phyloP scores from a whole-genome alignment of 1,140 invertebrate species.

The Dinoponera quadriceps region DNA sequence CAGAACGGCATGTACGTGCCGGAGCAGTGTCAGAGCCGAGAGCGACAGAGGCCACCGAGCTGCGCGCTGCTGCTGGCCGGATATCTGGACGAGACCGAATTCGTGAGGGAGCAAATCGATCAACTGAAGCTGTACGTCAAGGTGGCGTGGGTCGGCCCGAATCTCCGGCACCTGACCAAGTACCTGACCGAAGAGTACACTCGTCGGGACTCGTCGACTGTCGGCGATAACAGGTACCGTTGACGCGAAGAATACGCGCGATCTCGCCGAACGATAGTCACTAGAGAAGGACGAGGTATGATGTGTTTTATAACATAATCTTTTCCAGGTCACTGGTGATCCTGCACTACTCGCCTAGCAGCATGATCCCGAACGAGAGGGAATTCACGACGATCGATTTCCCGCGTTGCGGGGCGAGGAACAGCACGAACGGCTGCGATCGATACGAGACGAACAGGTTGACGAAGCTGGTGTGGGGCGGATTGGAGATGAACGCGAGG shows the following conservation, averaged over 20 bases:
- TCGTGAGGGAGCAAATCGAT: conserved; percentile 87
- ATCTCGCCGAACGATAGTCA: background rate
- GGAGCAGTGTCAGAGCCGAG: conserved; percentile 82
- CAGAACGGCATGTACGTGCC: conserved; percentile 87
- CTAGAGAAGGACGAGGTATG: background rate
- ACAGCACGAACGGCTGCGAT: conserved; percentile 83
- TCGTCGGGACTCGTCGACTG: conserved; percentile 52
- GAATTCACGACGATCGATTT: conserved; percentile 86
- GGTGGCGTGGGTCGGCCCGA: conserved; percentile 88
- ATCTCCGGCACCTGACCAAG: conserved; percentile 85
- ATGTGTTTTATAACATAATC: background rate
- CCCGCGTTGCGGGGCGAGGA: conserved; percentile 85
- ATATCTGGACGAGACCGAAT: conserved; percentile 84
- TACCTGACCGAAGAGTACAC: conserved; percentile 81
- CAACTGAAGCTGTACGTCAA: conserved; percentile 86
- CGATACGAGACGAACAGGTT: conserved; percentile 89
- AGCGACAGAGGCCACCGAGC: conserved; percentile 65
- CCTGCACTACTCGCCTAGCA: conserved; percentile 89
- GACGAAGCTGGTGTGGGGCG: conserved; percentile 89
- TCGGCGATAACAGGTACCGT: conserved; percentile 35
- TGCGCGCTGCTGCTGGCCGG: conserved; percentile 88
- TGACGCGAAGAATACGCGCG: background rate
- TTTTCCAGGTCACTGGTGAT: conserved; percentile 86
- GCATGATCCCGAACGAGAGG: conserved; percentile 86
- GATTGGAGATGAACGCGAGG: conserved; percentile 85